These are phyloP conservation scores for Drosophila paulistorum DNA, from an alignment of 1,140 invertebrate genomes.

Conservation along the genomic window DNA sequence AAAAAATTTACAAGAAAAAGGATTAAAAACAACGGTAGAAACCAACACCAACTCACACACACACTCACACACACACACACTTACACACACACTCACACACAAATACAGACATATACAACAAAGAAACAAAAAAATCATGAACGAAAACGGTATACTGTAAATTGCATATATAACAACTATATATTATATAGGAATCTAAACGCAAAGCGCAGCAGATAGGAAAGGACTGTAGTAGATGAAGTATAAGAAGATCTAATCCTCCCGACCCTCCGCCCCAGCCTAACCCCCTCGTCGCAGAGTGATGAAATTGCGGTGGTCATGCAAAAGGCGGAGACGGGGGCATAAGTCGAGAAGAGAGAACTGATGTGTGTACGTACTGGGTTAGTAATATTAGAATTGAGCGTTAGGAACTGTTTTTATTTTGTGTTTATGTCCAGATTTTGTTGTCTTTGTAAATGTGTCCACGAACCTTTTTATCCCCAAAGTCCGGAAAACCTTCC, in stretches of 20 bases:
- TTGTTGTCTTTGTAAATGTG: conserved; percentile 41
- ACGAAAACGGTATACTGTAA: conserved; percentile 70
- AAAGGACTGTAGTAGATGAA: not conserved
- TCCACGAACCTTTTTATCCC: not conserved
- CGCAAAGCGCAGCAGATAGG: conserved; percentile 69
- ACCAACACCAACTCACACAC: conserved; percentile 34
- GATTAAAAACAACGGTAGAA: too few relatives aligned
- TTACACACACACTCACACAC: conserved; percentile 35
- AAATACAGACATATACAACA: conserved; percentile 52
- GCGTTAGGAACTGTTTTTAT: conserved; percentile 64
- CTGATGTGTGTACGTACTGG: conserved; percentile 39
- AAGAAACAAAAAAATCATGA: conserved; percentile 15
- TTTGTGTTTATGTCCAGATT: conserved; percentile 40
- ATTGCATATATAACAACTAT: conserved; percentile 60
- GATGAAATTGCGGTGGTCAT: not conserved
- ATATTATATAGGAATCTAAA: conserved; percentile 57
- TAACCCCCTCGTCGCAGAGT: too few relatives aligned
- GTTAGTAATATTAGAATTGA: conserved; percentile 38
- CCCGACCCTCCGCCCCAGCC: not conserved
- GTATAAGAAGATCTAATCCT: not conserved
- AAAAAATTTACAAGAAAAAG: conserved; percentile 27
- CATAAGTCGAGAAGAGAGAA: conserved; percentile 15
- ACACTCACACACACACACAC: conserved; percentile 35
- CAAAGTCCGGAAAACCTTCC: not conserved
- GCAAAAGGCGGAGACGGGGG: conserved; percentile 1